Percentiles rank a stretch among this genome's conserved stretches.
Evolutionary conservation across 2,113 vertebrate genomes (phyloP).

Genomic region (Neotragus pygmaeus): DNA sequence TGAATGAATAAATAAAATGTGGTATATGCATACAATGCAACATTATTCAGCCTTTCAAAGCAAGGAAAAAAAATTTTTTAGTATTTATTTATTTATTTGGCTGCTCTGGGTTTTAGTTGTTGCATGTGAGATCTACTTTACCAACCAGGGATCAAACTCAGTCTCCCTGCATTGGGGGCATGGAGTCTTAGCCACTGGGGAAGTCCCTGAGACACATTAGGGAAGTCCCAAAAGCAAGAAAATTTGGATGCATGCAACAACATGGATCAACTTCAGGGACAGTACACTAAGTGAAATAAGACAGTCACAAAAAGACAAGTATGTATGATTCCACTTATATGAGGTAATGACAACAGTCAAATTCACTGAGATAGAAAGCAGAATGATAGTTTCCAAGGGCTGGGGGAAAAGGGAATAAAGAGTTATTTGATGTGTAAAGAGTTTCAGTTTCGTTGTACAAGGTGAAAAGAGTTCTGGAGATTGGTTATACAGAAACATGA

Average conservation of each 20-base stretch:
- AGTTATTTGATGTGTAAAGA: background rate
- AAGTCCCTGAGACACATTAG: background rate
- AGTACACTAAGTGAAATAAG: background rate
- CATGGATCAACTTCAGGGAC: background rate
- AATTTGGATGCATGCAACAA: background rate
- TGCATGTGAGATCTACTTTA: background rate
- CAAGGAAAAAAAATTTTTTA: fast-evolving
- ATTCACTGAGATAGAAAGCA: background rate
- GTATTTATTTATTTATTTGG: background rate
- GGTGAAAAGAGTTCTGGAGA: background rate
- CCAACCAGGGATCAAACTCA: background rate
- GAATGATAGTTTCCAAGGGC: background rate
- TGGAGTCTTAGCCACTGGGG: background rate
- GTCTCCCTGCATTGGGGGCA: background rate
- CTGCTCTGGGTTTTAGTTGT: background rate
- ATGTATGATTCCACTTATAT: background rate
- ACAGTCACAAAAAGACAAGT: background rate
- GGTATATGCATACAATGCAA: background rate
- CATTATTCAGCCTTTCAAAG: background rate
- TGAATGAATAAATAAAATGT: background rate
- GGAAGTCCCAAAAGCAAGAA: background rate
- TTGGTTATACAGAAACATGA: background rate
- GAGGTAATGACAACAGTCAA: background rate
- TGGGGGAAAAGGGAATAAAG: background rate
- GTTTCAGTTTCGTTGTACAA: background rate